Conservation (phyloP, 2,797 vertebrate species). For the Peromyscus melanophrys region DNA sequence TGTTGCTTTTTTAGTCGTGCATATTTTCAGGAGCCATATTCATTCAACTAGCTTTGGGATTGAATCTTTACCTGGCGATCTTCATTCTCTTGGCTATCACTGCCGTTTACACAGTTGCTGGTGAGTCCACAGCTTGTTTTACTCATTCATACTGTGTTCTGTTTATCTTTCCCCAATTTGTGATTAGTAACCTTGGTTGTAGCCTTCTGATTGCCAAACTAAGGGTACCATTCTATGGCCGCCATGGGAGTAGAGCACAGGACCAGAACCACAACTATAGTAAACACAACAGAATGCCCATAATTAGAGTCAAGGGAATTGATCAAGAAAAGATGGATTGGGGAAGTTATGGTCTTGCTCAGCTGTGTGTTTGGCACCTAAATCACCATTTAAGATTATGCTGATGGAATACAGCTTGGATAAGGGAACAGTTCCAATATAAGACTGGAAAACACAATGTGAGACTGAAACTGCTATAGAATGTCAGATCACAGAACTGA, state of each 20-base stretch:
- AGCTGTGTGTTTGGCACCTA: neutral
- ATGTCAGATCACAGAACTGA: neutral
- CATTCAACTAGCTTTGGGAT: conserved; percentile 94
- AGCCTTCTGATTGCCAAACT: neutral
- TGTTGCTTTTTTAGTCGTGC: conserved; percentile 91
- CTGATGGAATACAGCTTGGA: neutral
- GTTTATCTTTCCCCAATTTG: neutral
- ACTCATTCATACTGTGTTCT: neutral
- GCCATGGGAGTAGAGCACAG: neutral
- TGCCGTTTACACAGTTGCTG: conserved; percentile 96
- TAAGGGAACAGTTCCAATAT: neutral
- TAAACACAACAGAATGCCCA: neutral
- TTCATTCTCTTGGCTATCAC: conserved; percentile 93
- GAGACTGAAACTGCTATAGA: neutral
- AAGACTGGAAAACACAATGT: neutral
- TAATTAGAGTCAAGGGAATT: neutral
- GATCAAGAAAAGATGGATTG: neutral
- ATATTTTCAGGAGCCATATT: conserved; percentile 98
- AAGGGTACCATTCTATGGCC: neutral
- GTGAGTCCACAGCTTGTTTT: conserved; percentile 85
- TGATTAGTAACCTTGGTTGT: neutral
- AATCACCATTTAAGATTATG: neutral
- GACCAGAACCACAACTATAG: neutral
- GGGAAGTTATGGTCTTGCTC: neutral
- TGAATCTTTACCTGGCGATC: conserved; percentile 96